phyloP scores from a whole-genome alignment of 30 jellyfish, hydroid and myxozoan genomes.

The Nemopilema nomurai region DNA sequence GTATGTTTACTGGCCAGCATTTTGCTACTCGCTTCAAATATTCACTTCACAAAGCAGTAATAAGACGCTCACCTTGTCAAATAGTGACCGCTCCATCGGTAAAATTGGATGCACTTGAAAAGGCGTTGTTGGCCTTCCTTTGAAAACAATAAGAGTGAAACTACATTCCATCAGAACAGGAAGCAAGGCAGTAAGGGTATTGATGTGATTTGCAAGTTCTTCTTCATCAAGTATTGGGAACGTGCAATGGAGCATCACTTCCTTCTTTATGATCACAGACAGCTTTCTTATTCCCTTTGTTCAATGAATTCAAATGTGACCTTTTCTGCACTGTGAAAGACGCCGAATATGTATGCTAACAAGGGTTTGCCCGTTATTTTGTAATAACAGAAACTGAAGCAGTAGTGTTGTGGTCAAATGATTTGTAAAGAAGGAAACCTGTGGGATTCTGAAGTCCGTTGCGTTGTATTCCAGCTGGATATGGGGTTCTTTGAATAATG shows the following conservation, averaged over 20 bases:
- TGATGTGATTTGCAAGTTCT: too few relatives aligned
- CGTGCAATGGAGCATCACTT: too few relatives aligned
- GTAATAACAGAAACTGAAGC: neutral
- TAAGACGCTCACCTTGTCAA: constrained; percentile 67
- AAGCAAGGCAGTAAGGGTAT: too few relatives aligned
- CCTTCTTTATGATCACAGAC: too few relatives aligned
- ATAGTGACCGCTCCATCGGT: constrained; percentile 79
- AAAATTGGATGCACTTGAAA: constrained; percentile 66
- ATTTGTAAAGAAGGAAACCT: neutral
- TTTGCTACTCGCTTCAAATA: neutral
- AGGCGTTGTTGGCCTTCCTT: constrained; percentile 39
- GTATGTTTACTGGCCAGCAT: neutral
- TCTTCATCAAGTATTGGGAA: too few relatives aligned
- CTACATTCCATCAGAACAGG: too few relatives aligned
- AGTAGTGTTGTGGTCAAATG: neutral
- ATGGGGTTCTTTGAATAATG: neutral
- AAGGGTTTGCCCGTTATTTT: neutral
- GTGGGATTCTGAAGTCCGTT: neutral
- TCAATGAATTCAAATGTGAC: too few relatives aligned
- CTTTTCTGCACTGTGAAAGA: too few relatives aligned
- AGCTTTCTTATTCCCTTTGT: too few relatives aligned
- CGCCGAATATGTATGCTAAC: neutral
- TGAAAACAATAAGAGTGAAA: too few relatives aligned
- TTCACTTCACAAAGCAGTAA: neutral
- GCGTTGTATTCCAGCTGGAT: neutral